phyloP scores from a whole-genome alignment of 2,888 invertebrate species.

The Sclerodermus sp. region DNA sequence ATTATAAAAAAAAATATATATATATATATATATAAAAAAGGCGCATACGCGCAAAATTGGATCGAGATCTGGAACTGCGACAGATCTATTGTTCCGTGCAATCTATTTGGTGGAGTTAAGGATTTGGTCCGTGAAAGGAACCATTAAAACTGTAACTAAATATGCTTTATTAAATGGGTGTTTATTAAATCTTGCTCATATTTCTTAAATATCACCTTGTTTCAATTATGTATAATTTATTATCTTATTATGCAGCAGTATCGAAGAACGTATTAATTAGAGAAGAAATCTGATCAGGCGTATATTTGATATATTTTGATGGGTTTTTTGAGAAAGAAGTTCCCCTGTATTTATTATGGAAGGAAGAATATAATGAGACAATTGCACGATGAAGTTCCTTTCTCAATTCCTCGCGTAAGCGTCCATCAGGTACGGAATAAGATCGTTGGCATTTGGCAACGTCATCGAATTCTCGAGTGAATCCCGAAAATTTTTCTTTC shows the following conservation, averaged over 20 bases:
- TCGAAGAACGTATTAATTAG: slow-evolving; percentile 91
- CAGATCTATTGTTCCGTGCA: slow-evolving; percentile 29
- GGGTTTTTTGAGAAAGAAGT: slow-evolving; percentile 90
- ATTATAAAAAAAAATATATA: slow-evolving; percentile 41
- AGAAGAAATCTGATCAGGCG: slow-evolving; percentile 80
- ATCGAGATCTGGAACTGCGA: slow-evolving; percentile 37
- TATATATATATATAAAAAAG: slow-evolving; percentile 46
- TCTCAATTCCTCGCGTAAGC: slow-evolving; percentile 84
- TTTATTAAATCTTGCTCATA: slow-evolving; percentile 46
- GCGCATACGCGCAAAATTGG: slow-evolving; percentile 40
- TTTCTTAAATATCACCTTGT: slow-evolving; percentile 12
- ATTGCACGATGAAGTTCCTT: slow-evolving; percentile 87
- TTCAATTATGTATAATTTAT: neutral
- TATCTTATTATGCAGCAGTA: slow-evolving; percentile 65
- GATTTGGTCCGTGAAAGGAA: slow-evolving; percentile 36
- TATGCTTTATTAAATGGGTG: slow-evolving; percentile 58
- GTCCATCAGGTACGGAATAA: slow-evolving; percentile 92
- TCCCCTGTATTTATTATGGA: slow-evolving; percentile 74
- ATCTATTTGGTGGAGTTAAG: slow-evolving; percentile 26
- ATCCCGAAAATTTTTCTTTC: slow-evolving; percentile 62
- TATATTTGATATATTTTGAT: slow-evolving; percentile 90
- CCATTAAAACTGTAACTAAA: slow-evolving; percentile 54
- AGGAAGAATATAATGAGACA: slow-evolving; percentile 81
- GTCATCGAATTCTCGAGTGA: slow-evolving; percentile 96
- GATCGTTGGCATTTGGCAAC: slow-evolving; percentile 80